Base-by-base conservation (phyloP, 1,140 invertebrate genomes). In the Cardiocondyla obscurior region DNA sequence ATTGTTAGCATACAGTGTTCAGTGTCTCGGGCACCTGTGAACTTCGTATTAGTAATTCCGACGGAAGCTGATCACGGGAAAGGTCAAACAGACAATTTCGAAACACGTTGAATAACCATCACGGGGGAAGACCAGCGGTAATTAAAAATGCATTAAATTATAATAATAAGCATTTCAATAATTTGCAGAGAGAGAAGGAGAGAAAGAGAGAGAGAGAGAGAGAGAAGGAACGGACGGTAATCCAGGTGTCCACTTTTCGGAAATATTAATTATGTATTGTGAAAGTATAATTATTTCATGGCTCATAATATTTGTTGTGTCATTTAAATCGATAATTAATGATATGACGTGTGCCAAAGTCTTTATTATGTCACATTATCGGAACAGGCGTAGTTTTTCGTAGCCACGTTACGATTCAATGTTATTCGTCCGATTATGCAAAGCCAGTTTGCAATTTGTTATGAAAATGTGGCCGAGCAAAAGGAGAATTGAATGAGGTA, bases 101-200 rank as follows among this genome's bases (percentile, higher is more conserved):
- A 39, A 36, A 12, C 10, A 6, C 36, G 7, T 14, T 6, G 28
- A 8, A 62, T 28, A 53, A 58, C 19, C 30, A 33, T 42, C 33
- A 46, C n/a, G 25, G 14, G 0, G n/a, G n/a, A n/a, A n/a, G n/a
- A n/a, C n/a, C 3, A 5, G 4, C n/a, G 14, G 2, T 69, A 67
- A 53, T 67, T 69, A 67, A 79, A 79, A 79, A 42, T 79, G 62
- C n/a, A 53, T 79, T 10, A 30, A 76, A 64, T 51, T 55, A 62
- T 36, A 74, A 62, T 36, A 51, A 49, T 19, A 16, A 53, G 36
- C 46, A 6, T 39, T 67, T 53, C 22, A 51, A 67, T 69, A 42
- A 67, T 69, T 30, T 55, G n/a, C 4, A 22, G 7, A n/a, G 42
- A 42, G 44, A 46, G n/a, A 0, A 16, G 8, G 30, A 42, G 10